A percentile compares a stretch with the other conserved stretches of the same genome.
phyloP scores from a whole-genome alignment of 2,888 invertebrate genomes.

The Tachina fera region DNA sequence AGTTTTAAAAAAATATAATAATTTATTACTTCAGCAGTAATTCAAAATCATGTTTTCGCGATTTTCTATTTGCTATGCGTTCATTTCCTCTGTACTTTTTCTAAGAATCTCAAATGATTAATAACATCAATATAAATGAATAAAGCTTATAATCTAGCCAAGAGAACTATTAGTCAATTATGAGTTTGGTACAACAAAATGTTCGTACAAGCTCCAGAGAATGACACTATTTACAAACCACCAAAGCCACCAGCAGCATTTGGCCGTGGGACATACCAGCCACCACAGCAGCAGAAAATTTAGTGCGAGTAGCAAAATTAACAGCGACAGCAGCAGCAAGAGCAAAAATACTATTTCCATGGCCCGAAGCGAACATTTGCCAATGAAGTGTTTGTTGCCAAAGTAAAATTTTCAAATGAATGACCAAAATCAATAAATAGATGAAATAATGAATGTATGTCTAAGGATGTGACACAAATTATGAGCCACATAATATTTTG shows the following conservation, averaged over 20 bases:
- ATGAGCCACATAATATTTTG: conserved; percentile 51
- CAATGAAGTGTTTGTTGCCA: conserved; percentile 27
- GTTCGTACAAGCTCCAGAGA: background rate
- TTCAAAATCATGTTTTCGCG: conserved; percentile 31
- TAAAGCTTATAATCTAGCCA: conserved; percentile 63
- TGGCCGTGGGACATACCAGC: conserved; percentile 33
- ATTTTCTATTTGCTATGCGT: conserved; percentile 4
- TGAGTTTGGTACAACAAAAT: conserved; percentile 38
- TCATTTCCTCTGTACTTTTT: background rate
- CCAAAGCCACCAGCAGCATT: conserved; percentile 1
- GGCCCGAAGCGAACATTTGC: conserved; percentile 45
- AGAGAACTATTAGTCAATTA: conserved; percentile 69
- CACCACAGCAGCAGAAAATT: conserved; percentile 7
- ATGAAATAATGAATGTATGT: conserved; percentile 24
- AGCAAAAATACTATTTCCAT: conserved; percentile 6
- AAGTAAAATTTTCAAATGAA: conserved; percentile 9
- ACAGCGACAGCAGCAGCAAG: background rate
- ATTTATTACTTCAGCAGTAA: conserved; percentile 6
- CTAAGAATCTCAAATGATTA: conserved; percentile 50
- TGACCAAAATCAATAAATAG: conserved; percentile 1
- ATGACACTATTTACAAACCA: conserved; percentile 14
- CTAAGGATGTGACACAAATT: conserved; percentile 51
- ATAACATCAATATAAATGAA: conserved; percentile 63
- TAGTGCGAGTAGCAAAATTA: background rate
- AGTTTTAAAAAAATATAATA: conserved; percentile 23